Evolutionary conservation across 2,888 invertebrate species (phyloP).

Genomic region (Abrostola tripartita): DNA sequence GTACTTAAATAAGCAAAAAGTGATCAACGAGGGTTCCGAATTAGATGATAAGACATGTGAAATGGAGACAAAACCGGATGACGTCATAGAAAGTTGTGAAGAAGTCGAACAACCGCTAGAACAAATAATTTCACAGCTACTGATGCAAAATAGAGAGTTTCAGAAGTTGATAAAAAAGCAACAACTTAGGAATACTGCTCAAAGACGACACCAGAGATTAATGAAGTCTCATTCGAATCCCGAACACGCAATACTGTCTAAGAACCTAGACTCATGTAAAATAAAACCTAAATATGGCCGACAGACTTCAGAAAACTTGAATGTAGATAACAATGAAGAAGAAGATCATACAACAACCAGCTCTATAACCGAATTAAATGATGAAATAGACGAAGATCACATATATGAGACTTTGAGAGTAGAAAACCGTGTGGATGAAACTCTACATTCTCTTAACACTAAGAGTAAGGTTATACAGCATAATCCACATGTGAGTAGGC

Average conservation of each 20-base stretch:
- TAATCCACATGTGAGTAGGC: slow-evolving; percentile 63
- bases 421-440: slow-evolving; percentile 73
- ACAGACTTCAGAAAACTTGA: slow-evolving; percentile 77
- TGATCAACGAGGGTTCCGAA: slow-evolving; percentile 82
- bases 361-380: slow-evolving; percentile 60
- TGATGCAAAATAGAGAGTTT: slow-evolving; percentile 95
- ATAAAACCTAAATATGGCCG: slow-evolving; percentile 77
- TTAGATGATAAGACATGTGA: slow-evolving; percentile 74
- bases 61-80: slow-evolving; percentile 58
- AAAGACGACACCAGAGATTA: slow-evolving; percentile 87
- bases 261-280: slow-evolving; percentile 70
- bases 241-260: slow-evolving; percentile 83
- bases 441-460: slow-evolving; percentile 66
- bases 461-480: slow-evolving; percentile 79
- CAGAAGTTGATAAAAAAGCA: slow-evolving; percentile 93
- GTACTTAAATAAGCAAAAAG: slow-evolving; percentile 84
- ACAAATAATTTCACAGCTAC: slow-evolving; percentile 93
- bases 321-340: slow-evolving; percentile 59
- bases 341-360: slow-evolving; percentile 57
- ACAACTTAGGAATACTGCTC: slow-evolving; percentile 87
- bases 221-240: slow-evolving; percentile 86
- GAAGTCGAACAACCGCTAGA: slow-evolving; percentile 89
- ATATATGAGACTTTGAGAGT: slow-evolving; percentile 89
- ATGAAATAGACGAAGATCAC: slow-evolving; percentile 84
- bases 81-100: slow-evolving; percentile 72